A percentile compares a stretch with the other conserved stretches of the same genome.
These are phyloP conservation scores for Felis chaus DNA, from an alignment of 2,113 vertebrate genomes.

Conservation along the genomic window DNA sequence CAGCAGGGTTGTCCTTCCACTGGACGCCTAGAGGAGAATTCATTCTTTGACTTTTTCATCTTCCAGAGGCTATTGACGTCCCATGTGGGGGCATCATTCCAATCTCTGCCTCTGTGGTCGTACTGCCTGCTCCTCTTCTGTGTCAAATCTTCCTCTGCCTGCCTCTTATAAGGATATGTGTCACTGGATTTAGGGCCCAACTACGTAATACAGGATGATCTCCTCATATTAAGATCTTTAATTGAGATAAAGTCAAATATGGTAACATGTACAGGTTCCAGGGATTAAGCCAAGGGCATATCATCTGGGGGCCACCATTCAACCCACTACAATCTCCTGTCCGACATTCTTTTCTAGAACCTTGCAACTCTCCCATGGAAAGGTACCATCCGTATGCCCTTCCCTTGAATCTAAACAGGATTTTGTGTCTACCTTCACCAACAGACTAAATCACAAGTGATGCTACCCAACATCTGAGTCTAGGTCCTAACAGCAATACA, in stretches of 20 bases:
- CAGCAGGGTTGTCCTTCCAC: too few relatives aligned
- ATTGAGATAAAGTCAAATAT: neutral
- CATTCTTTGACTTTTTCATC: neutral
- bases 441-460: neutral
- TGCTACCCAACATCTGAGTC: neutral
- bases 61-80: neutral
- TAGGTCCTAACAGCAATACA: neutral
- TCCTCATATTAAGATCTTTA: neutral
- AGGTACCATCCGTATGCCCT: neutral
- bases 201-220: neutral
- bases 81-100: rapidly evolving
- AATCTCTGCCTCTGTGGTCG: neutral
- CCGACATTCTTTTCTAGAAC: neutral
- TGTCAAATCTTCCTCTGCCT: neutral
- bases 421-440: neutral
- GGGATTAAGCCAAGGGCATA: neutral
- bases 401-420: neutral
- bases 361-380: rapidly evolving
- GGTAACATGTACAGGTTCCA: neutral
- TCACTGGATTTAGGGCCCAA: neutral
- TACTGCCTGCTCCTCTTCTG: neutral
- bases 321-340: neutral
- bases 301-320: neutral
- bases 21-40: neutral
- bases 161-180: neutral